phyloP scores from a whole-genome alignment of 2,888 invertebrate genomes.

The Athalia circularis region DNA sequence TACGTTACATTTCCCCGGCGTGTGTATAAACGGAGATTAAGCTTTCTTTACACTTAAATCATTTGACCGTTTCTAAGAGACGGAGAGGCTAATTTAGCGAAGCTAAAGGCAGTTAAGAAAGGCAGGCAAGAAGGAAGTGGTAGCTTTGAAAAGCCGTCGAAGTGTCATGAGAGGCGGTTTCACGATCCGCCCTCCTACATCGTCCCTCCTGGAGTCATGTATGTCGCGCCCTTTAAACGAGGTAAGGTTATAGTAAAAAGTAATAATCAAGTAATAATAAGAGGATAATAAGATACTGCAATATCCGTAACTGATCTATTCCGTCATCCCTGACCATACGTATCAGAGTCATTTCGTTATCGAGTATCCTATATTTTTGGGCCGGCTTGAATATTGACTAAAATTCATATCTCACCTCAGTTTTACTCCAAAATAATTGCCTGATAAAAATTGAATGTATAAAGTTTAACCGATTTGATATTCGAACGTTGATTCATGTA shows the following conservation, averaged over 20 bases:
- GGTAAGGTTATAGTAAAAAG: conserved; percentile 60
- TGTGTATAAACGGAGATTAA: no score
- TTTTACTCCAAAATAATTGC: no score
- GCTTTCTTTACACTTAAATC: neutral
- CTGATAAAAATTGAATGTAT: no score
- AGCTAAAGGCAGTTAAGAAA: conserved; percentile 35
- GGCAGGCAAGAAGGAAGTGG: conserved; percentile 59
- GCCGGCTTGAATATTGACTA: no score
- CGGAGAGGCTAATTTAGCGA: conserved; percentile 4
- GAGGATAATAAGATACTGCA: no score
- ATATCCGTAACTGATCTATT: no score
- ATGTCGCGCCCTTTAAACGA: conserved; percentile 74
- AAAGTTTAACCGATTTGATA: no score
- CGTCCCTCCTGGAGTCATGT: conserved; percentile 73
- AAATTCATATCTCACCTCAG: no score
- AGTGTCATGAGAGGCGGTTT: conserved; percentile 74
- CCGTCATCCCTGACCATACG: no score
- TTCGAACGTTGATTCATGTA: no score
- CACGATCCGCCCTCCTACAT: conserved; percentile 73
- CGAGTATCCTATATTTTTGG: no score
- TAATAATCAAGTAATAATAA: neutral
- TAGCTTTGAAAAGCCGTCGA: conserved; percentile 68
- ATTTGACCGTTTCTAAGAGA: neutral
- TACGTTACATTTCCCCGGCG: neutral
- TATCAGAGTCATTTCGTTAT: no score